Evolutionary conservation across 2,797 vertebrate species (phyloP).

Genomic region (Enteromius unitaeniatus): DNA sequence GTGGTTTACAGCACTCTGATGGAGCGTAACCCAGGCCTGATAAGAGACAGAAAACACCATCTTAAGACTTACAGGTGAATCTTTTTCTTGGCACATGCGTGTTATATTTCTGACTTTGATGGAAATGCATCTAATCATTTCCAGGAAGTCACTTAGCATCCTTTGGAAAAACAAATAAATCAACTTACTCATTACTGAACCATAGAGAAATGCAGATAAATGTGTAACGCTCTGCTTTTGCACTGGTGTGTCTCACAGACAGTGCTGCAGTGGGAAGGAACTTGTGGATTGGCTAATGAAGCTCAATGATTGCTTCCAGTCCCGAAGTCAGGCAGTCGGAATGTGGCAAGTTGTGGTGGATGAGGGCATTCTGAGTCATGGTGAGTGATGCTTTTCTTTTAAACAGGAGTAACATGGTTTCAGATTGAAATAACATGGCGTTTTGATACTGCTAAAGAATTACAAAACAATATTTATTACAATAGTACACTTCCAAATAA

Average conservation of each 20-base stretch:
- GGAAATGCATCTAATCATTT: not conserved
- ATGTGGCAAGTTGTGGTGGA: slow-evolving; percentile 94
- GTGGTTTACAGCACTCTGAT: slow-evolving; percentile 82
- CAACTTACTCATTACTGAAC: not conserved
- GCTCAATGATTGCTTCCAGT: slow-evolving; percentile 81
- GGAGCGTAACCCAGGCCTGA: slow-evolving; percentile 79
- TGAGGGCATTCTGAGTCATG: slow-evolving; percentile 86
- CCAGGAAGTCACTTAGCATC: not conserved
- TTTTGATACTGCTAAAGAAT: not conserved
- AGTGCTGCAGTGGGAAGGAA: slow-evolving; percentile 91
- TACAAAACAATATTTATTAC: not conserved
- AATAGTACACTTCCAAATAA: not conserved
- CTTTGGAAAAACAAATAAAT: not conserved
- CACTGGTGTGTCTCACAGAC: slow-evolving; percentile 71
- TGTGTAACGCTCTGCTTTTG: slow-evolving; percentile 6
- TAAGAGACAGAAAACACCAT: slow-evolving; percentile 92
- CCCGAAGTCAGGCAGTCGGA: slow-evolving; percentile 86
- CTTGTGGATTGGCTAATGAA: slow-evolving; percentile 90
- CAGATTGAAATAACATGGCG: not conserved
- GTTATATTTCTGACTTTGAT: not conserved
- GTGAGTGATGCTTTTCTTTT: slow-evolving; percentile 71
- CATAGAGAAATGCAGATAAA: not conserved
- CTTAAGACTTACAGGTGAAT: slow-evolving; percentile 90
- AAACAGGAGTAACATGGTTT: not conserved
- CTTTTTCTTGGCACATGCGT: not conserved